Base-by-base conservation (phyloP, 2,113 vertebrate genomes). In the Pogonocichla stellata region DNA sequence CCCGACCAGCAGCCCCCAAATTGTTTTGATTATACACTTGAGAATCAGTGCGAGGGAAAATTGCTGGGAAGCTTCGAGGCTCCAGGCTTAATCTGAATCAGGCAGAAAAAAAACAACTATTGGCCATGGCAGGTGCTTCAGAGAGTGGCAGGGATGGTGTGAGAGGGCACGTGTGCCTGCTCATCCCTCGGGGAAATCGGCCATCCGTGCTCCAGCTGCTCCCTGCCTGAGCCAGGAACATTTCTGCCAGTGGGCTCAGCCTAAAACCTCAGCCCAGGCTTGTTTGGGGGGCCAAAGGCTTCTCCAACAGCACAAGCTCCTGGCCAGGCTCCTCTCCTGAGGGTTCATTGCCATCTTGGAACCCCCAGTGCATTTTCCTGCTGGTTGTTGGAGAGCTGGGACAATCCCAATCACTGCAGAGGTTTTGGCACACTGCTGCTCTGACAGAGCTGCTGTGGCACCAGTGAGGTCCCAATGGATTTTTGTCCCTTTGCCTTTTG, bases 1-100 rank as follows among this genome's bases (percentile, higher is more conserved):
- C 61, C 67, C 12, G 1, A 57, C 56, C 71, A 79, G 67, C 90
- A 91, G 19, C 79, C 92, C 80, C 94, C 45, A 72, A 53, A 91
- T 64, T 78, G 72, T 48, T 90, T 88, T 93, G 91, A 95, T 96
- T 92, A 80, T 62, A 79, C 57, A 23, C 78, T 89, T 85, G 74
- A 92, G 83, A 81, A 33, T 86, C 50, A 57, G 62, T 3, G 14
- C 1, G 2, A 90, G 73, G 69, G 47, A 64, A 69, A 36, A 85
- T 61, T 80, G 86, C 88, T 62, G 86, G 84, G 53, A 77, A 90
- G 57, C 62, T 82, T 65, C 0, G 9, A 80, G 70, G 34, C 88
- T 92, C 33, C 54, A 47, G 50, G 79, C 60, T 90, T 66, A 33
- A 33, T 50, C 67, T 54, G 70, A 92, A 90, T 79, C 50, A 61